Percentiles rank a stretch among this genome's conserved stretches.
These are phyloP conservation scores for Microcebus ravelobensis DNA, from an alignment of 2,113 vertebrate genomes.

Conservation along the genomic window DNA sequence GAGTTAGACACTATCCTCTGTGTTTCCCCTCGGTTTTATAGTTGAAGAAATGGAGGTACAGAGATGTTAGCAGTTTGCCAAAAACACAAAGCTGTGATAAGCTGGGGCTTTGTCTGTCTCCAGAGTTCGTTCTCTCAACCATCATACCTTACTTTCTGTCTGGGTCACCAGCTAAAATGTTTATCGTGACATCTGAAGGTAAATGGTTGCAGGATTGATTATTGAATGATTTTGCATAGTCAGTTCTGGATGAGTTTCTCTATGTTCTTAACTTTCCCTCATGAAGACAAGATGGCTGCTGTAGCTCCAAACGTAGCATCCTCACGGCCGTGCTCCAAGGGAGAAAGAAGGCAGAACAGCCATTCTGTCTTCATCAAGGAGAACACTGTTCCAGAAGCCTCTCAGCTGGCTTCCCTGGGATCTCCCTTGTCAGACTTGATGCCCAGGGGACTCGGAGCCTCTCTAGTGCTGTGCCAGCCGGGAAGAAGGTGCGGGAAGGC, in stretches of 20 bases:
- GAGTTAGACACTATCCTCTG: neutral
- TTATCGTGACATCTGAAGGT: neutral
- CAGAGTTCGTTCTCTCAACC: neutral
- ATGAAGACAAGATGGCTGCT: neutral
- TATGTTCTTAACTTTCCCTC: neutral
- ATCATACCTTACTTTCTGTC: neutral
- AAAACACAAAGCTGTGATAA: neutral
- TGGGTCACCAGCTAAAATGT: neutral
- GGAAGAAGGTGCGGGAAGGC: neutral
- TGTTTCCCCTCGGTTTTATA: neutral
- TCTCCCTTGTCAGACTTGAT: neutral
- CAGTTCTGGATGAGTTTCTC: neutral
- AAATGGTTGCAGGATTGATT: no score
- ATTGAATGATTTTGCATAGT: neutral
- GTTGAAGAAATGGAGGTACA: neutral
- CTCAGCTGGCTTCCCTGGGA: no score
- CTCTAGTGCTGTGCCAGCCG: neutral
- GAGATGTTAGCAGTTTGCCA: neutral
- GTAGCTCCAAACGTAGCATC: neutral
- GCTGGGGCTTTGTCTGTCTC: neutral
- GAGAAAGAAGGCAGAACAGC: neutral
- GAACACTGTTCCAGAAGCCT: neutral
- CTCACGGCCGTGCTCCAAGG: neutral
- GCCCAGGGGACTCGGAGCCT: neutral
- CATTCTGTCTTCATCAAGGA: neutral